phyloP scores from a whole-genome alignment of 2,797 vertebrate genomes.

The Mycteria americana region DNA sequence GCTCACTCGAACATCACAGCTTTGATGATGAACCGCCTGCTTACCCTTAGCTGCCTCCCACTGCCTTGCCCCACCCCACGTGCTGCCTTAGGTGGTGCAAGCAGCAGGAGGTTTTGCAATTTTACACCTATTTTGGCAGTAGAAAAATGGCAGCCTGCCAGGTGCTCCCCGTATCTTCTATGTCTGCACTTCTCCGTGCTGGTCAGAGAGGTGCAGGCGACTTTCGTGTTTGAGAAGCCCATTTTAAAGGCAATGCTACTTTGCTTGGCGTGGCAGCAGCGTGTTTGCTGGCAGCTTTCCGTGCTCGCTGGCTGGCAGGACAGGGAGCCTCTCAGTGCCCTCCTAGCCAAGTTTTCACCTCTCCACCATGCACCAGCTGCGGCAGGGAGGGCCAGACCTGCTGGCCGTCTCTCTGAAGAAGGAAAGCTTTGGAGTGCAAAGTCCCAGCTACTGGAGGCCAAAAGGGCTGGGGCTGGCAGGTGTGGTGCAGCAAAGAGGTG shows the following conservation, averaged over 20 bases:
- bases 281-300: neutral
- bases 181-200: neutral
- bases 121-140: neutral
- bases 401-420: neutral
- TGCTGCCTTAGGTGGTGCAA: rapidly evolving
- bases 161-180: rapidly evolving
- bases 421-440: neutral
- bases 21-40: neutral
- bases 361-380: rapidly evolving
- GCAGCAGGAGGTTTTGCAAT: neutral
- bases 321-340: neutral
- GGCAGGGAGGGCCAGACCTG: neutral
- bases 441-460: neutral
- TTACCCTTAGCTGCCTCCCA: neutral
- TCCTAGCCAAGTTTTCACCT: neutral
- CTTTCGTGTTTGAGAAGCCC: rapidly evolving
- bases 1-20: rapidly evolving
- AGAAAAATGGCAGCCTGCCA: neutral
- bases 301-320: neutral
- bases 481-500: neutral
- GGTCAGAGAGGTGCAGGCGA: neutral
- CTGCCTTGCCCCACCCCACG: rapidly evolving
- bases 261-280: rapidly evolving
- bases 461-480: neutral
- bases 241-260: neutral